phyloP scores from a whole-genome alignment of 2,888 invertebrate genomes.

The Andrena marginata region DNA sequence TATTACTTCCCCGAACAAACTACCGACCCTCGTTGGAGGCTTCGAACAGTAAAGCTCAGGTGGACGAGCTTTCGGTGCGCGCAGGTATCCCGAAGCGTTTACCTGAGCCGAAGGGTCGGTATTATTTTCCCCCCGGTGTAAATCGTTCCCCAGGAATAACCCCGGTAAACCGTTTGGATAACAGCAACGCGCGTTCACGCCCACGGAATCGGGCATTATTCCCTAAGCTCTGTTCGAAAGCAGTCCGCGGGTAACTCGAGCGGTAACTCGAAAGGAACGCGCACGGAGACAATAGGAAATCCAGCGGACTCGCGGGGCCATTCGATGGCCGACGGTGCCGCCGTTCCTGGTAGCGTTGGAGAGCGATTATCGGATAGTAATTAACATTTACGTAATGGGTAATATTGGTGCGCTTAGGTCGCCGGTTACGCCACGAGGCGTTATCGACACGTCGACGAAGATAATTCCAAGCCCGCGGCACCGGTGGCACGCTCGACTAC shows the following conservation, averaged over 20 bases:
- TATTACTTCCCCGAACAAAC: neutral
- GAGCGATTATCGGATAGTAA: conserved; percentile 27
- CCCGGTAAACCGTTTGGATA: neutral
- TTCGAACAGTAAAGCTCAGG: neutral
- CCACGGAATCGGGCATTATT: neutral
- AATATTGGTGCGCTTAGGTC: conserved; percentile 39
- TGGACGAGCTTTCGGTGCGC: neutral
- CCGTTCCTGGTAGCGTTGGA: neutral
- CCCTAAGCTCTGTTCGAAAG: neutral
- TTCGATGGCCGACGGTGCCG: neutral
- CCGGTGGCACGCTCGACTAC: conserved; percentile 52
- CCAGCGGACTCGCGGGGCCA: too few species aligned
- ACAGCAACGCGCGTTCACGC: neutral
- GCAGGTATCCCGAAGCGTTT: conserved; percentile 7
- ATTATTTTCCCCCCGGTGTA: neutral
- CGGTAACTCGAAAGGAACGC: too few species aligned
- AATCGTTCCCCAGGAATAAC: conserved; percentile 7
- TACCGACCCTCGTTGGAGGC: neutral
- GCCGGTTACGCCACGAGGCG: conserved; percentile 51
- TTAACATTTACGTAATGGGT: conserved; percentile 63
- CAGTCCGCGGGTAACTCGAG: neutral
- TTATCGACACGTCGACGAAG: conserved; percentile 54
- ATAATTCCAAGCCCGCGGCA: conserved; percentile 53
- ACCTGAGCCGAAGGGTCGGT: conserved; percentile 4
- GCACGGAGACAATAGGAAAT: too few species aligned